Base-by-base conservation (phyloP, 2,113 vertebrate species). In the Nibea albiflora region DNA sequence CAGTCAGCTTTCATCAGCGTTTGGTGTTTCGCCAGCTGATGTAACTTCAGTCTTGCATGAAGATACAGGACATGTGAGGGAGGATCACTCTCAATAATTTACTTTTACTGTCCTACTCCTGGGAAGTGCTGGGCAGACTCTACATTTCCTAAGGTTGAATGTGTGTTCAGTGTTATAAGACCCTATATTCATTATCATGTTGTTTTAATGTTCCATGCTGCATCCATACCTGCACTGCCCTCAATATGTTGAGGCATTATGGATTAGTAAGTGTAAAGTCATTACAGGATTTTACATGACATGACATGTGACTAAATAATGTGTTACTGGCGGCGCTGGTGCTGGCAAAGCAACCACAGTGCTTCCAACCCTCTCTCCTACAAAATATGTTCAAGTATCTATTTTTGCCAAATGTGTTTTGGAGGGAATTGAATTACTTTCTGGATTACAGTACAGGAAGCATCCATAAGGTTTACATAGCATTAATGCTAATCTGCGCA, bases 1-100 rank as follows among this genome's bases (percentile, higher is more conserved):
- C 77, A 75, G 57, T 76, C 75, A 53, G 50, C 39, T 17, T 10
- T 12, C 22, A 85, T 89, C 79, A 82, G 75, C 7, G 16, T 67
- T 73, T 71, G 56, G 44, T 85, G 80, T 84, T 70, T 73, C 35
- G 42, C 64, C 26, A 76, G 66, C 85, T 92, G 88, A 89, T 91
- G 88, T 72, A 76, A 79, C 81, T 88, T 84, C 76, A 67, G 15
- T 49, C 12, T 35, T 12, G 11, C 35, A 31, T 12, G 47, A 17
- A 64, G 73, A 73, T 70, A 63, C 79, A 75, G 64, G 79, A 77
- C 80, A 88, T 85, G 78, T 79, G 47, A 50, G 57, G 65, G 65
- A 49, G 39, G 72, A 39, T 63, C 7, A 69, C 49, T 84, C 82
- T 85, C 65, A 86, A 80, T 85, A 53, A 83, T 87, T 83, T 28